phyloP scores from a whole-genome alignment of 2,113 vertebrate species.

The Leptocoma aspasia region DNA sequence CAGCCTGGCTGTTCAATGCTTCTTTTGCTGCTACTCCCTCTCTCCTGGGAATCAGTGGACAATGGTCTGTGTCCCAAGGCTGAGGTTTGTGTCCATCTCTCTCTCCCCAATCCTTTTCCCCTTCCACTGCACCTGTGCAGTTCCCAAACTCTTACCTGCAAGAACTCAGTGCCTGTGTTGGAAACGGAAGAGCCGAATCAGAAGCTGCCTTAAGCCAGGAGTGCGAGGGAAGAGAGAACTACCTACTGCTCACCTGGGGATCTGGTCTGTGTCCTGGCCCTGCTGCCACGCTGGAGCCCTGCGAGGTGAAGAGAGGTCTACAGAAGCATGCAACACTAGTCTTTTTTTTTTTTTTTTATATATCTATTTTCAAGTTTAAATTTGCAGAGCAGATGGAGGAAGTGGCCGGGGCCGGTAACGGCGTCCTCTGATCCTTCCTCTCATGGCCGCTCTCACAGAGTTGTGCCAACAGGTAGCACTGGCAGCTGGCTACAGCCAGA shows the following conservation, averaged over 20 bases:
- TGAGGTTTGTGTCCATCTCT: conserved; percentile 39
- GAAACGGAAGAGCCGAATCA: conserved; percentile 4
- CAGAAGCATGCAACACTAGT: conserved; percentile 49
- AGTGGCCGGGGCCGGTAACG: background rate
- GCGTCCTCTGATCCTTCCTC: conserved; percentile 4
- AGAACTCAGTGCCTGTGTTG: conserved; percentile 43
- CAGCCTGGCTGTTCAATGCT: conserved; percentile 38
- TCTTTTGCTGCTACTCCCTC: conserved; percentile 68
- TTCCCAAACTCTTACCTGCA: background rate
- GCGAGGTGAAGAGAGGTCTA: background rate
- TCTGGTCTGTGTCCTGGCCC: background rate
- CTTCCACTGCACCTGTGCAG: background rate
- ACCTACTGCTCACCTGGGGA: background rate
- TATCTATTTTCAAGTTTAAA: background rate
- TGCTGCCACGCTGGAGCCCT: background rate
- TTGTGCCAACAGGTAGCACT: conserved; percentile 50
- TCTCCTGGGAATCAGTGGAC: conserved; percentile 47
- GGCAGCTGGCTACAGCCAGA: conserved; percentile 16
- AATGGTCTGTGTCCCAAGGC: background rate
- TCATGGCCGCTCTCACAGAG: conserved; percentile 31
- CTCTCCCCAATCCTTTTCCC: background rate
- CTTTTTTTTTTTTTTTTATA: background rate
- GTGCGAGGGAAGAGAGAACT: background rate
- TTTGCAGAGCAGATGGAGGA: conserved; percentile 60
- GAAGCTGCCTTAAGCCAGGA: conserved; percentile 63